These are phyloP conservation scores for Bufo bufo DNA, from an alignment of 2,113 vertebrate genomes.

Conservation along the genomic window DNA sequence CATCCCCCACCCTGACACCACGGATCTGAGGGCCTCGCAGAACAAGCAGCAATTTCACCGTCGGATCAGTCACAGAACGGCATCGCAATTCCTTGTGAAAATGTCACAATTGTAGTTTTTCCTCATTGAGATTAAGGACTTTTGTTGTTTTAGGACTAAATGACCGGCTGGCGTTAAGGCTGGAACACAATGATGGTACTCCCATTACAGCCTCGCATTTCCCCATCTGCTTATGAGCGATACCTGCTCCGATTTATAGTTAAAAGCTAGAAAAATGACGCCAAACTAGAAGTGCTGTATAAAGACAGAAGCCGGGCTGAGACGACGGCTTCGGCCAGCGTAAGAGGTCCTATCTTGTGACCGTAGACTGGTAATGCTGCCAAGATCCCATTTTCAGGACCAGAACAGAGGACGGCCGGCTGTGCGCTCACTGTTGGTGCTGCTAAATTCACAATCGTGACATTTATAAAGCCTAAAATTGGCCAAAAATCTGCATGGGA, in stretches of 20 bases:
- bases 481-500: too few species aligned
- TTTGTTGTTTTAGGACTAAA: background rate
- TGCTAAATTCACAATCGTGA: too few species aligned
- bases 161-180: background rate
- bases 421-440: too few species aligned
- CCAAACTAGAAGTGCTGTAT: background rate
- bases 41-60: slow-evolving; percentile 31
- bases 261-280: background rate
- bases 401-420: too few species aligned
- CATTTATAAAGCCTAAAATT: too few species aligned
- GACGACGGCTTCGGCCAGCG: too few species aligned
- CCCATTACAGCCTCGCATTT: background rate
- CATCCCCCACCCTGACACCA: slow-evolving; percentile 8
- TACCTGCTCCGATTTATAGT: background rate
- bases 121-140: background rate
- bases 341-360: too few species aligned
- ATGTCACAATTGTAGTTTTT: background rate
- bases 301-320: too few species aligned
- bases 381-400: too few species aligned
- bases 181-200: too few species aligned
- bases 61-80: background rate
- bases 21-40: background rate
- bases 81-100: background rate
- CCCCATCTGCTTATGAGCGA: background rate
- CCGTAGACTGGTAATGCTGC: too few species aligned